Evolutionary conservation across 1,140 invertebrate genomes (phyloP).

Genomic region (Maconellicoccus hirsutus): DNA sequence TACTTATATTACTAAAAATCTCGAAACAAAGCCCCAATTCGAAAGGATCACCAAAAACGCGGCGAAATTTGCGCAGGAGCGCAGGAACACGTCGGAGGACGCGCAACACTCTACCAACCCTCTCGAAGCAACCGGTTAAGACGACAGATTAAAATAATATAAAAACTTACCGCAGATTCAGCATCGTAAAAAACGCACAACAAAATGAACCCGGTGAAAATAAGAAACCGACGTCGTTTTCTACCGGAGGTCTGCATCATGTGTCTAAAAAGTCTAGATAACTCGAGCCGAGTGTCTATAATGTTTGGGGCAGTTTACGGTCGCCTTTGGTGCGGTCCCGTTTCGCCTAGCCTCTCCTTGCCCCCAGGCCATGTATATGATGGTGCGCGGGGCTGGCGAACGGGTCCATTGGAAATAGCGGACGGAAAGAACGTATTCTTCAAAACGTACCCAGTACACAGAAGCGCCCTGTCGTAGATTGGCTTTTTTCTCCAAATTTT

Average conservation of each 20-base stretch:
- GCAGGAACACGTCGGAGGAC: too few species aligned
- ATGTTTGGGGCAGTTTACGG: conserved; percentile 2
- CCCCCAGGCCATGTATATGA: background rate
- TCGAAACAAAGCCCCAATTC: too few species aligned
- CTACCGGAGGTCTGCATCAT: conserved; percentile 13
- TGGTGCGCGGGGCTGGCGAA: background rate
- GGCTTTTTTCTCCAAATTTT: background rate
- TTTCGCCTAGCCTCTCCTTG: background rate
- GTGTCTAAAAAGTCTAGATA: conserved; percentile 15
- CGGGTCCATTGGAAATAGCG: conserved; percentile 11
- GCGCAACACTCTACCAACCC: too few species aligned
- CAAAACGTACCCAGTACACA: background rate
- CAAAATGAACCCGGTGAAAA: background rate
- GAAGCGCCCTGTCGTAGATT: background rate
- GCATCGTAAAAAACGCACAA: background rate
- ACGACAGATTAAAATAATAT: too few species aligned
- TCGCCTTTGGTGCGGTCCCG: conserved; percentile 12
- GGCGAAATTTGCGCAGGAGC: too few species aligned
- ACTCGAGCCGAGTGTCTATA: conserved; percentile 4
- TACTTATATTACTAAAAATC: too few species aligned
- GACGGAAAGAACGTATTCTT: background rate
- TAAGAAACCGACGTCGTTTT: conserved; percentile 12
- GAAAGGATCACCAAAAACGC: too few species aligned
- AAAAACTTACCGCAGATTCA: conserved; percentile 11
- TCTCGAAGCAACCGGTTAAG: too few species aligned